Evolutionary conservation across 2,113 vertebrate species (phyloP).

Genomic region (Etheostoma spectabile): DNA sequence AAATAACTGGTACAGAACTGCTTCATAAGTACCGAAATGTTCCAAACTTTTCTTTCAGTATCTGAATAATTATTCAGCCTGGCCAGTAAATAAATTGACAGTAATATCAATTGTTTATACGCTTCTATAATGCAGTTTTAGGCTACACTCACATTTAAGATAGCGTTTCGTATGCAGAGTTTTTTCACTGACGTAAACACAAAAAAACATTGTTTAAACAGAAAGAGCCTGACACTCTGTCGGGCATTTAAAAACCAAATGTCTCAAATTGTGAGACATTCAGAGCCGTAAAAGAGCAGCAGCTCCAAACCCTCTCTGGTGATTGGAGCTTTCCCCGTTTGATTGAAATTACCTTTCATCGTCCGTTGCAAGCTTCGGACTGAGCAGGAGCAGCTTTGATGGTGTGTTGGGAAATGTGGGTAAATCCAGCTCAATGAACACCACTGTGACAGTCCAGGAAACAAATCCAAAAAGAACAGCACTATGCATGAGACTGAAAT

Average conservation of each 20-base stretch:
- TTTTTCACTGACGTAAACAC: slow-evolving; percentile 28
- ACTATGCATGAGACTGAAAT: slow-evolving; percentile 74
- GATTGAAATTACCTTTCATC: slow-evolving; percentile 54
- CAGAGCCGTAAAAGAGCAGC: slow-evolving; percentile 4
- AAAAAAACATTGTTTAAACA: slow-evolving; percentile 13
- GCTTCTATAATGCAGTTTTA: slow-evolving; percentile 15
- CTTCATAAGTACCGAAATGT: slow-evolving; percentile 11
- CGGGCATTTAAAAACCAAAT: neutral
- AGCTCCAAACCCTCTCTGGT: slow-evolving; percentile 8
- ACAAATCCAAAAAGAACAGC: slow-evolving; percentile 70
- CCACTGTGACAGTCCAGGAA: slow-evolving; percentile 63
- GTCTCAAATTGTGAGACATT: neutral
- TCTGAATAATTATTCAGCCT: slow-evolving; percentile 25
- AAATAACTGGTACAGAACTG: slow-evolving; percentile 52
- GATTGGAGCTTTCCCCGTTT: slow-evolving; percentile 36
- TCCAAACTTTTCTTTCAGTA: slow-evolving; percentile 35
- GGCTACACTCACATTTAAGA: neutral
- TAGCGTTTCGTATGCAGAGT: slow-evolving; percentile 12
- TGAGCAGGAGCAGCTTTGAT: slow-evolving; percentile 56
- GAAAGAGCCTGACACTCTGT: neutral
- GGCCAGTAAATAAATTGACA: slow-evolving; percentile 45
- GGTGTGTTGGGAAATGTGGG: slow-evolving; percentile 60
- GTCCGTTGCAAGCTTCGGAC: slow-evolving; percentile 9
- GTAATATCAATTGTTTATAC: slow-evolving; percentile 26
- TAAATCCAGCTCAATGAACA: slow-evolving; percentile 55